Conservation (phyloP, 2,797 vertebrate genomes). For the Mico argentatus region DNA sequence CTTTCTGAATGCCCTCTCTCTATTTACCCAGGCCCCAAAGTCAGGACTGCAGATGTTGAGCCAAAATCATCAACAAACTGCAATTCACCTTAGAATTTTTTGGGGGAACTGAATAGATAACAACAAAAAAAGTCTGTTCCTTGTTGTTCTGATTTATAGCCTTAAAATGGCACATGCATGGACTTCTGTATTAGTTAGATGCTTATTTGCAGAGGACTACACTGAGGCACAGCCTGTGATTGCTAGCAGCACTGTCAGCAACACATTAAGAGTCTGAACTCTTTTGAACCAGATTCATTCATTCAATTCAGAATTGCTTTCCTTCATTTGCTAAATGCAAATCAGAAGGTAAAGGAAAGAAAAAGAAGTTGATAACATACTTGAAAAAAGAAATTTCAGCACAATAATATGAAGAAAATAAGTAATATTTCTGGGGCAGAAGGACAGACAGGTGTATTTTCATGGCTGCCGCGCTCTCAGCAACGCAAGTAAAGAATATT, state of each 20-base stretch:
- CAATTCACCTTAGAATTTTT: neutral
- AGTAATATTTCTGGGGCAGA: neutral
- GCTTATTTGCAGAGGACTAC: constrained; percentile 33
- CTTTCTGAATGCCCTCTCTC: neutral
- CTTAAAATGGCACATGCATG: neutral
- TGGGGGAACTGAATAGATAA: neutral
- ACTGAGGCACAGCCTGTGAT: neutral
- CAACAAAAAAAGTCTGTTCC: neutral
- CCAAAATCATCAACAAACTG: neutral
- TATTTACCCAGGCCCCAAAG: neutral
- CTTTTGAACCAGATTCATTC: neutral
- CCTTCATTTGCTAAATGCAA: constrained; percentile 45
- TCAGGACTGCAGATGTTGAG: neutral
- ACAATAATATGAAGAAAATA: constrained; percentile 9
- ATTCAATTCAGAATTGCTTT: neutral
- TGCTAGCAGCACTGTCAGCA: neutral
- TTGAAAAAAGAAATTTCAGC: constrained; percentile 13
- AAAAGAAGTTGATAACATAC: neutral
- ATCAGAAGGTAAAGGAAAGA: constrained; percentile 33
- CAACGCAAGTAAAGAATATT: neutral
- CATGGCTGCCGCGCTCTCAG: neutral
- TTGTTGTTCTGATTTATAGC: constrained; percentile 46
- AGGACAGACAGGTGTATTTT: neutral
- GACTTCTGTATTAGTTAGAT: neutral
- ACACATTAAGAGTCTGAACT: neutral